Conservation (phyloP, 2,888 invertebrate species). For the Neoascia interrupta region DNA sequence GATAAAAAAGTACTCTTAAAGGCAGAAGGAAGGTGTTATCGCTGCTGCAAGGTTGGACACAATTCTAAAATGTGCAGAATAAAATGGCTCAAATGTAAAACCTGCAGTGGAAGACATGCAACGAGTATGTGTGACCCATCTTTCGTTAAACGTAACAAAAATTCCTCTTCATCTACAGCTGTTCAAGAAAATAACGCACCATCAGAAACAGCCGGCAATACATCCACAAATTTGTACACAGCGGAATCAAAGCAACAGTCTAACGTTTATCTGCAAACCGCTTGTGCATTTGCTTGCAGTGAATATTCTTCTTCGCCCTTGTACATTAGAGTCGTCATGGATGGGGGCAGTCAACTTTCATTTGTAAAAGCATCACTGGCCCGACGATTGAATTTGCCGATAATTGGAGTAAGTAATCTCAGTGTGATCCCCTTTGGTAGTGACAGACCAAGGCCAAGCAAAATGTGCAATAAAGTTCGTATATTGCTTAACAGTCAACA, state of each 20-base stretch:
- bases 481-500: slow-evolving; percentile 3
- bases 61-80: slow-evolving; percentile 8
- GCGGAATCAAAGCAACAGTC: background rate
- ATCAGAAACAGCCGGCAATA: background rate
- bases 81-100: slow-evolving; percentile 10
- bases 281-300: slow-evolving; percentile 4
- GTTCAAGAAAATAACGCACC: background rate
- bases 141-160: background rate
- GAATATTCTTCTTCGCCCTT: background rate
- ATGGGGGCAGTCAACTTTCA: slow-evolving; percentile 25
- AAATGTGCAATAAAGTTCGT: background rate
- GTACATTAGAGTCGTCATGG: slow-evolving; percentile 12
- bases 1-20: background rate
- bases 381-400: slow-evolving; percentile 2
- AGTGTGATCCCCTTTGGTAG: slow-evolving; percentile 3
- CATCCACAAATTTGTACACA: background rate
- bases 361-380: slow-evolving; percentile 14
- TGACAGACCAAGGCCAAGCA: background rate
- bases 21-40: slow-evolving; percentile 1
- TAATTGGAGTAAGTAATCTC: background rate
- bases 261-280: slow-evolving; percentile 27
- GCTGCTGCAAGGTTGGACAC: background rate
- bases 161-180: background rate
- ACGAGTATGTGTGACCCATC: slow-evolving; percentile 7
- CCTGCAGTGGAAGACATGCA: slow-evolving; percentile 6